phyloP scores from a whole-genome alignment of 2,888 invertebrate species.

The Drosophila koepferae region DNA sequence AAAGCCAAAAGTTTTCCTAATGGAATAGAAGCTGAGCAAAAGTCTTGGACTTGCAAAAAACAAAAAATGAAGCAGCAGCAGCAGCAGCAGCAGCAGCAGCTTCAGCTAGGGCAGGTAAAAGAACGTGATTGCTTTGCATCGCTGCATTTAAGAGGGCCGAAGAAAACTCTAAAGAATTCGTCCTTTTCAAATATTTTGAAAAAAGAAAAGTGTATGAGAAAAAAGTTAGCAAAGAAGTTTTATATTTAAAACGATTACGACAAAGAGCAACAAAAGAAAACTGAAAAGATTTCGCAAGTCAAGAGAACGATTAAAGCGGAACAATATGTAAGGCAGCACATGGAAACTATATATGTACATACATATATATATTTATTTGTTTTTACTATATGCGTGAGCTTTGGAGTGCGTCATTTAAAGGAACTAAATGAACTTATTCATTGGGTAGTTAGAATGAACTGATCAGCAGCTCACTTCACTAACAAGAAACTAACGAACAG shows the following conservation, averaged over 20 bases:
- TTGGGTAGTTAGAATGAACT: too few species aligned
- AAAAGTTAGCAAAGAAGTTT: not conserved
- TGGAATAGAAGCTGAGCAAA: slow-evolving; percentile 17
- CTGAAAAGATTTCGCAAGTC: not conserved
- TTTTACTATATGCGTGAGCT: too few species aligned
- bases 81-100: not conserved
- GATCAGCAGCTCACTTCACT: too few species aligned
- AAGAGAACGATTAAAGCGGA: not conserved
- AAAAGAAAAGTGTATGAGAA: too few species aligned
- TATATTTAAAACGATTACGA: not conserved
- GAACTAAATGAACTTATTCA: not conserved
- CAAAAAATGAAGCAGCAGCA: too few species aligned
- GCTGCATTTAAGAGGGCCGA: not conserved
- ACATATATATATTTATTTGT: too few species aligned
- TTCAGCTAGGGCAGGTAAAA: not conserved
- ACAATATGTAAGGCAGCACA: not conserved
- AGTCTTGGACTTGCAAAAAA: not conserved
- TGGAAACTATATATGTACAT: not conserved
- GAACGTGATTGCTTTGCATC: slow-evolving; percentile 15
- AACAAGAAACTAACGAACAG: not conserved
- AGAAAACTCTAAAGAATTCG: not conserved
- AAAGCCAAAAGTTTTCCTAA: slow-evolving; percentile 35
- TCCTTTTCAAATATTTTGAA: not conserved
- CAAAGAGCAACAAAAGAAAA: not conserved
- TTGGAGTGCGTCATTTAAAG: not conserved